These are phyloP conservation scores for Cirrhinus molitorella DNA, from an alignment of 2,797 vertebrate genomes.

Conservation along the genomic window DNA sequence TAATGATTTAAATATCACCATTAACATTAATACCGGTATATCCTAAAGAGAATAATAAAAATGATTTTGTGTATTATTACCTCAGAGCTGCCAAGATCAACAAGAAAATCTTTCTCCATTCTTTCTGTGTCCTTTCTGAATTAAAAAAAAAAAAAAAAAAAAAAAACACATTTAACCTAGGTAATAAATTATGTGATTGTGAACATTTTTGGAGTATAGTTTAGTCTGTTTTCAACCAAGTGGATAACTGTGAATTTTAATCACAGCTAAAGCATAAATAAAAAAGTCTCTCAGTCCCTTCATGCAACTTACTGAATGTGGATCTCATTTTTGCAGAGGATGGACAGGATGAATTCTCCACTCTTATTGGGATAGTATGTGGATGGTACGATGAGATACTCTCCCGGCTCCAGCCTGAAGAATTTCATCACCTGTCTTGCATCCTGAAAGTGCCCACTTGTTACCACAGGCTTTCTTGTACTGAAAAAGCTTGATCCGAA, in stretches of 20 bases:
- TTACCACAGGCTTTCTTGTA: slow-evolving; percentile 23
- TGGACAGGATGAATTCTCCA: slow-evolving; percentile 63
- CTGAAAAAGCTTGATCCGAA: slow-evolving; percentile 57
- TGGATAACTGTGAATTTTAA: not conserved
- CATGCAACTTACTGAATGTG: slow-evolving; percentile 59
- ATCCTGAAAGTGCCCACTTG: not conserved
- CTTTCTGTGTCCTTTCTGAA: slow-evolving; percentile 39
- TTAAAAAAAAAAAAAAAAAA: not conserved
- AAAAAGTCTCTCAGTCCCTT: not conserved
- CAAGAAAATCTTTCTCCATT: slow-evolving; percentile 31
- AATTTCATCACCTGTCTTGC: slow-evolving; percentile 55
- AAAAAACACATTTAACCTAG: not conserved
- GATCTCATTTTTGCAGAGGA: slow-evolving; percentile 64
- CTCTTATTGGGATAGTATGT: slow-evolving; percentile 49
- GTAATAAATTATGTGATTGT: not conserved
- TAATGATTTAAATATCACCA: no score
- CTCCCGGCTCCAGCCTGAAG: slow-evolving; percentile 66
- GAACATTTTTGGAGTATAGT: not conserved
- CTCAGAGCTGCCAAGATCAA: slow-evolving; percentile 1
- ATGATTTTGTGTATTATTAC: not conserved
- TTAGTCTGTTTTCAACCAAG: not conserved
- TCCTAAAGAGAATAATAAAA: no score
- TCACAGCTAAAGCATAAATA: not conserved
- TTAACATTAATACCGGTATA: no score
- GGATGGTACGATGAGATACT: slow-evolving; percentile 68